Conservation (phyloP, 1,140 invertebrate species). For the Pemphigus obesinymphae region DNA sequence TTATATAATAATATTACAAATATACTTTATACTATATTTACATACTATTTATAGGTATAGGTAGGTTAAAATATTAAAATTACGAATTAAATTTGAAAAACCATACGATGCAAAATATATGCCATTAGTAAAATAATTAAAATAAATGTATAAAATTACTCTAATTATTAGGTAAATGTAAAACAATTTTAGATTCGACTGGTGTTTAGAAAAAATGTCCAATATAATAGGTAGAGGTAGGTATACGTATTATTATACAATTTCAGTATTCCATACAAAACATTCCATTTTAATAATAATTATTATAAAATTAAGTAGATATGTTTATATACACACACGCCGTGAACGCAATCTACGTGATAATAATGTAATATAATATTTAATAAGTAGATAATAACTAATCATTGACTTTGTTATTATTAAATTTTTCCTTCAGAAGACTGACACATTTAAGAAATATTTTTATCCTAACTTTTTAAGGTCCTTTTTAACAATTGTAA, state of each 20-base stretch:
- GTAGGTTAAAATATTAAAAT: neutral
- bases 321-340: neutral
- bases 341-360: neutral
- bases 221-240: too few species aligned
- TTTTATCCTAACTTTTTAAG: slow-evolving; percentile 18
- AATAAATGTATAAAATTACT: neutral
- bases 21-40: too few species aligned
- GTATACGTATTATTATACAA: too few species aligned
- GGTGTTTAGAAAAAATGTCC: neutral
- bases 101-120: neutral
- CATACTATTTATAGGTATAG: too few species aligned
- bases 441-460: slow-evolving; percentile 15
- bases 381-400: neutral
- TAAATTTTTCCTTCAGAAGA: slow-evolving; percentile 32
- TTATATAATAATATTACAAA: slow-evolving; percentile 9
- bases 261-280: slow-evolving; percentile 19
- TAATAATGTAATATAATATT: slow-evolving; percentile 1
- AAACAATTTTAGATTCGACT: neutral
- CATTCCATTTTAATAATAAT: neutral
- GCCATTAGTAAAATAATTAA: neutral
- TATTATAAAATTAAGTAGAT: slow-evolving; percentile 2
- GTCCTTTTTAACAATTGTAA: neutral
- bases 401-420: slow-evolving; percentile 15
- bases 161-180: slow-evolving; percentile 7
- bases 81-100: slow-evolving; percentile 17